Base-by-base conservation (phyloP, 2,797 vertebrate genomes). In the Pipistrellus nathusii region DNA sequence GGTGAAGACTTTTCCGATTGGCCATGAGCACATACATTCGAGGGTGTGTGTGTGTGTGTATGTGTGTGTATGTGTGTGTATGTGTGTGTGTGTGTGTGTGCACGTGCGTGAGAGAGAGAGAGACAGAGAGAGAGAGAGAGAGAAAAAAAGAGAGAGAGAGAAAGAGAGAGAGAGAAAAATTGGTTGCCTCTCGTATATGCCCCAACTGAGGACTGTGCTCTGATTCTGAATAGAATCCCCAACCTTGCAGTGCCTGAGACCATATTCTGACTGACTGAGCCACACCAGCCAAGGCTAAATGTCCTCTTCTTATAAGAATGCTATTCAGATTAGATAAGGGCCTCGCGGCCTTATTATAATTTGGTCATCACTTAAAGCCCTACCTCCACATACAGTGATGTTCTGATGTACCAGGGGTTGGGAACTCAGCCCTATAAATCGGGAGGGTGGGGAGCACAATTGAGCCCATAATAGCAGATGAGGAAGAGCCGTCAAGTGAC, bases 381-480 rank as follows among this genome's bases (percentile, higher is more conserved):
- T 48, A 6, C 27, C 14, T 73, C 23, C 23, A 72, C 1, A 38
- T 9, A 8, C 2, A 32, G 38, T n/a, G 68, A 13, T 10, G 38
- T 20, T 81, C 75, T 51, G n/a, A 94, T 25, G 25, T 44, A 68
- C 15, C 23, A 71, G 68, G 66, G 18, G n/a, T 48, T n/a, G 48
- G 41, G 27, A 23, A 32, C 51, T 57, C 71, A 76, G 66, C 41
- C 25, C 18, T 68, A 59, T 76, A 51, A 38, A 68, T 27, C 30
- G 1, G 5, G 12, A 12, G 2, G 0, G 21, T 1, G 11, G 35
- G 21, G 38, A 15, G 0, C 21, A 75, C 21, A 35, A 21, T 10
- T 78, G 32, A 64, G 44, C 23, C 81, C 27, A 10, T 32, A 78
- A 85, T 0, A 57, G 51, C 23, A 25, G 69, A 23, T 64, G 30